Evolutionary conservation across 2,797 vertebrate species (phyloP).

Genomic region (Cheracebus regulus): DNA sequence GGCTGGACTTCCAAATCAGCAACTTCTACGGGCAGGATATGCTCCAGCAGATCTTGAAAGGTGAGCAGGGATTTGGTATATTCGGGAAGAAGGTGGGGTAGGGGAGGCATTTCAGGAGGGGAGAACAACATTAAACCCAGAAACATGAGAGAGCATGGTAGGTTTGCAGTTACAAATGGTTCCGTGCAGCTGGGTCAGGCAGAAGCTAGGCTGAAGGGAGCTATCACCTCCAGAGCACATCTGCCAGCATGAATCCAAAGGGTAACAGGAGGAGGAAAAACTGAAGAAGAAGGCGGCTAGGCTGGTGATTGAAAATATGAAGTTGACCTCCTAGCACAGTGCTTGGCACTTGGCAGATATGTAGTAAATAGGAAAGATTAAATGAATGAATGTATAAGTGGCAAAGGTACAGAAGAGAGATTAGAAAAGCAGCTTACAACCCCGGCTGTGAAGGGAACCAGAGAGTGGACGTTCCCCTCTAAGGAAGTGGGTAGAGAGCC

Average conservation of each 20-base stretch:
- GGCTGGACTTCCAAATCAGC: not conserved
- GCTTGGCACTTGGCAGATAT: not conserved
- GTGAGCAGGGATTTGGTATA: not conserved
- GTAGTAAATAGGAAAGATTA: not conserved
- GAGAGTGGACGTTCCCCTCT: not conserved
- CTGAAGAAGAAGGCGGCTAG: not conserved
- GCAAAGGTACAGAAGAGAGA: not conserved
- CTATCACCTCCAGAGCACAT: not conserved
- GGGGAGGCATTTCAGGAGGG: not conserved
- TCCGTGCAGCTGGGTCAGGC: not conserved
- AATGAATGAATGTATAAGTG: not conserved
- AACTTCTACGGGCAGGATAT: not conserved
- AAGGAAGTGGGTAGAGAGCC: not conserved
- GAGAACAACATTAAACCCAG: not conserved
- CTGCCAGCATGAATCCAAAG: not conserved
- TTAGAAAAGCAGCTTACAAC: not conserved
- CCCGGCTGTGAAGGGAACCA: not conserved
- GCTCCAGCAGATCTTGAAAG: not conserved
- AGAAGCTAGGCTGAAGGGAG: not conserved
- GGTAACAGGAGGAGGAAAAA: not conserved
- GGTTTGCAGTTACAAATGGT: not conserved
- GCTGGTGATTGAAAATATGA: not conserved
- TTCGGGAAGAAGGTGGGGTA: not conserved
- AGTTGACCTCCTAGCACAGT: not conserved
- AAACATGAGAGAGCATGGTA: not conserved